Conservation (phyloP, 2,888 invertebrate species). For the Tortrix viridana region DNA sequence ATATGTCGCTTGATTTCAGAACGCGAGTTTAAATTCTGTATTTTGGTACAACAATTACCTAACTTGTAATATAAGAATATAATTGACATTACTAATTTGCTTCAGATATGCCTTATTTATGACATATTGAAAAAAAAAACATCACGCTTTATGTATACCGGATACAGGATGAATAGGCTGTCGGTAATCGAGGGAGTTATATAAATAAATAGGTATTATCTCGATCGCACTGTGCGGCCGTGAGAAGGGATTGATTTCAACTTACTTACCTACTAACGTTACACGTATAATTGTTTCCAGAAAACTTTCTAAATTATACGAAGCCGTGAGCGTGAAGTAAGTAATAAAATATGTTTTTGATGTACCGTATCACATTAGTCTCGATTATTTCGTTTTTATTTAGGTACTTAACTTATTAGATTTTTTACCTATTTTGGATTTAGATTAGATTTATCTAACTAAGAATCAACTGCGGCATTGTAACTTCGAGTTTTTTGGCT, state of each 20-base stretch:
- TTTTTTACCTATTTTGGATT: too few species aligned
- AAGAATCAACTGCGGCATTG: too few species aligned
- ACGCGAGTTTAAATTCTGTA: too few species aligned
- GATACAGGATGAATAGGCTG: slow-evolving; percentile 22
- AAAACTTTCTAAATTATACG: slow-evolving; percentile 40
- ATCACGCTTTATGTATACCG: slow-evolving; percentile 14
- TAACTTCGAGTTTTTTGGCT: too few species aligned
- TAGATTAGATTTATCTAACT: too few species aligned
- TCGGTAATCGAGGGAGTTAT: slow-evolving; percentile 28
- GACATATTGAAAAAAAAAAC: slow-evolving; percentile 1
- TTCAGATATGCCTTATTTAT: too few species aligned
- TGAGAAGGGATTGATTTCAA: slow-evolving; percentile 48
- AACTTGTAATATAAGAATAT: too few species aligned
- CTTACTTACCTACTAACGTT: slow-evolving; percentile 39
- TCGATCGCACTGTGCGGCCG: slow-evolving; percentile 9
- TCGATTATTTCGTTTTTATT: neutral
- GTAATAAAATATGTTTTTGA: slow-evolving; percentile 23
- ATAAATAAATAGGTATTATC: slow-evolving; percentile 16
- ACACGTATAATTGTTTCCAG: slow-evolving; percentile 42
- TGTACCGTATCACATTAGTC: slow-evolving; percentile 2
- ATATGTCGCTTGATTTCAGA: too few species aligned
- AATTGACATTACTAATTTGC: too few species aligned
- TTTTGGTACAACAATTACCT: too few species aligned
- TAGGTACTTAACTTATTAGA: too few species aligned
- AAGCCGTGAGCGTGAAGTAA: slow-evolving; percentile 19